Conservation (phyloP, 2,113 vertebrate genomes). For the Datnioides undecimradiatus region DNA sequence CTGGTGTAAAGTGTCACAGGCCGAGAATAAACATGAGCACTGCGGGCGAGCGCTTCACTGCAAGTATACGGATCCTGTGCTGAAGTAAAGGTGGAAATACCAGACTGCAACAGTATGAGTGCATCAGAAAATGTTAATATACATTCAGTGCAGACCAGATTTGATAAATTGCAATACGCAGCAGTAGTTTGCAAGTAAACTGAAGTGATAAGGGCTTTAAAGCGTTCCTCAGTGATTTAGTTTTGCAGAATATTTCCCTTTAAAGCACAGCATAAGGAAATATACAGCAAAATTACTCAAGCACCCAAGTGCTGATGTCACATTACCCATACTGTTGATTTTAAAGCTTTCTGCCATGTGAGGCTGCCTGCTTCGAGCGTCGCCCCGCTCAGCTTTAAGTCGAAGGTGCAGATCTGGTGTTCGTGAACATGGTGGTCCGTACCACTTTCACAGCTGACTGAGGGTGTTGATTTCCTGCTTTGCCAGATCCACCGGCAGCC, state of each 20-base stretch:
- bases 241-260: background rate
- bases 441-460: slow-evolving; percentile 28
- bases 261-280: background rate
- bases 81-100: background rate
- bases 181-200: too few relatives aligned
- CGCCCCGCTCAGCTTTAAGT: background rate
- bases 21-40: background rate
- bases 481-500: slow-evolving; percentile 8
- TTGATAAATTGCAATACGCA: too few relatives aligned
- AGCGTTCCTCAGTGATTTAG: background rate
- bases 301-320: too few relatives aligned
- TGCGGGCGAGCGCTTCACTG: background rate
- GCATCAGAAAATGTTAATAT: too few relatives aligned
- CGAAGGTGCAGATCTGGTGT: background rate
- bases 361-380: background rate
- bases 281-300: background rate
- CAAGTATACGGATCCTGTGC: background rate
- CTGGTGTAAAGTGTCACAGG: slow-evolving; percentile 7
- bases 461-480: slow-evolving; percentile 30
- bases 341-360: background rate
- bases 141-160: too few relatives aligned
- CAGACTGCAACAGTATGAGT: background rate
- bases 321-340: too few relatives aligned
- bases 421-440: background rate
- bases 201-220: background rate